phyloP scores from a whole-genome alignment of 2,113 vertebrate species.

The Mellivora capensis region DNA sequence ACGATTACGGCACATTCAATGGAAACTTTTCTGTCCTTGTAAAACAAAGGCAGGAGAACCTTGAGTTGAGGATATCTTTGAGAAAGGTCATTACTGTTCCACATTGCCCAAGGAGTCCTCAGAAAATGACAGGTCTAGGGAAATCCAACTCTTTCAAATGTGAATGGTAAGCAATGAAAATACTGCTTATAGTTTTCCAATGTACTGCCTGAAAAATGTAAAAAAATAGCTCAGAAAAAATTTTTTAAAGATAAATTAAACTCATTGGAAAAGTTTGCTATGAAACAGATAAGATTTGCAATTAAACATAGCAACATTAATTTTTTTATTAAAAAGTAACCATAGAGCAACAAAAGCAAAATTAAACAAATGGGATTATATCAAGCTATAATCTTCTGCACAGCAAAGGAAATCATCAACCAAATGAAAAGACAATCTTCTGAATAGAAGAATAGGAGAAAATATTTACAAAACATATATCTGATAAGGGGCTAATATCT shows the following conservation, averaged over 20 bases:
- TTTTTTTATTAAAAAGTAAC: background rate
- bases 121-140: background rate
- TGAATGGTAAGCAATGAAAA: background rate
- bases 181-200: background rate
- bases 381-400: background rate
- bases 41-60: background rate
- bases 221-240: background rate
- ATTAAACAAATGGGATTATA: background rate
- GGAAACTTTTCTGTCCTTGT: background rate
- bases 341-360: background rate
- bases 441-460: background rate
- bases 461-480: background rate
- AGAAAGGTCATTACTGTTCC: background rate
- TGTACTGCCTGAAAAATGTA: background rate
- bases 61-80: background rate
- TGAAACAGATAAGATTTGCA: background rate
- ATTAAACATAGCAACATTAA: background rate
- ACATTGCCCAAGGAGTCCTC: background rate
- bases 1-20: background rate
- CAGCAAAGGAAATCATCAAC: background rate
- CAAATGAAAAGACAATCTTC: background rate
- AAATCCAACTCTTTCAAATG: background rate
- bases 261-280: background rate
- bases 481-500: background rate
- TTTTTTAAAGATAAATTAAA: slow-evolving; percentile 3